Conservation (phyloP, 2,113 vertebrate genomes). For the Elephas maximus region DNA sequence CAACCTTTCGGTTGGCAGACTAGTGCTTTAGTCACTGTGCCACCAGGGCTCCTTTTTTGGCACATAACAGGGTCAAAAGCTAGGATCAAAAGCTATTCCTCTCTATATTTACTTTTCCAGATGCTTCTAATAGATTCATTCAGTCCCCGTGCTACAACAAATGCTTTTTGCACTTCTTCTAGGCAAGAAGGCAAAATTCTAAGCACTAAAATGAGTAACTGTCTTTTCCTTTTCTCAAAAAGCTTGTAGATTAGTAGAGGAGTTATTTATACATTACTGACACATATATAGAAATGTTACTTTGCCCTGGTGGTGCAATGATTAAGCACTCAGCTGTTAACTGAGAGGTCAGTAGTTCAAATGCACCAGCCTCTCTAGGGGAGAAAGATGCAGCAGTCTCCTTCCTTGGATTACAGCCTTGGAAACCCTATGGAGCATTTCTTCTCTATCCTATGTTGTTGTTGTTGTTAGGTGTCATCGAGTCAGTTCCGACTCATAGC, state of each 20-base stretch:
- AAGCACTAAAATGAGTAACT: background rate
- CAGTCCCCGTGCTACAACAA: background rate
- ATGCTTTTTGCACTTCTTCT: background rate
- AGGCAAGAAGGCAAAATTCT: background rate
- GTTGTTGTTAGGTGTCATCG: too few relatives aligned
- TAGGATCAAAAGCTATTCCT: background rate
- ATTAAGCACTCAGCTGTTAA: too few relatives aligned
- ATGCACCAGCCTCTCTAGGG: too few relatives aligned
- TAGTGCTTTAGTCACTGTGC: too few relatives aligned
- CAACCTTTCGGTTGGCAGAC: too few relatives aligned
- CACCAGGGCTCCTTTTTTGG: background rate
- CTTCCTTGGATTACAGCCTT: too few relatives aligned
- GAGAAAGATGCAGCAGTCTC: too few relatives aligned
- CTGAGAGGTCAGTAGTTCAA: too few relatives aligned
- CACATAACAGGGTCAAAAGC: background rate
- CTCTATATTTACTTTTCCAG: background rate
- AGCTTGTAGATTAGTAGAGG: background rate
- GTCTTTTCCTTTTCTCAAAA: slow-evolving; percentile 48
- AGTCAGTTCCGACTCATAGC: too few relatives aligned
- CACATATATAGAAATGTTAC: slow-evolving; percentile 16
- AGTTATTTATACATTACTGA: slow-evolving; percentile 17
- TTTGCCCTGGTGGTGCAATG: too few relatives aligned
- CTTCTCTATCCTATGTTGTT: too few relatives aligned
- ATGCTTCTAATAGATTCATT: slow-evolving; percentile 10
- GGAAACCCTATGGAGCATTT: too few relatives aligned